phyloP scores from a whole-genome alignment of 2,113 vertebrate genomes.

The Stigmatopora argus region DNA sequence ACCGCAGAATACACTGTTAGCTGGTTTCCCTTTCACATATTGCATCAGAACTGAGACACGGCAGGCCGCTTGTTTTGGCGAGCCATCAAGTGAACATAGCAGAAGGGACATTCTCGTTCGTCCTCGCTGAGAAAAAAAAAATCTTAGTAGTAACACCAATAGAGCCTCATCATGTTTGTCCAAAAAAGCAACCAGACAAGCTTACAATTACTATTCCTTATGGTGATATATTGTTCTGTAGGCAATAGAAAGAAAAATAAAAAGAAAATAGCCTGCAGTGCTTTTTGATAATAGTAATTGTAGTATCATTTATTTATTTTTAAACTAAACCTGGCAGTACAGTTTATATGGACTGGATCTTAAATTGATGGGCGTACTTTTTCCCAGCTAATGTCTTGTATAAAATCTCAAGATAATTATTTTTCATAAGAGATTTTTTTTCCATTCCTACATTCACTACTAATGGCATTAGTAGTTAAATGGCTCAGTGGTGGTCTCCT shows the following conservation, averaged over 20 bases:
- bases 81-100: conserved; percentile 29
- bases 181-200: conserved; percentile 2
- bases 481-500: conserved; percentile 37
- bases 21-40: conserved; percentile 63
- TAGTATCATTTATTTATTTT: neutral
- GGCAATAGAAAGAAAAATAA: too few relatives aligned
- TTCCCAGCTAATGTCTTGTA: neutral
- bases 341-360: neutral
- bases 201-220: neutral
- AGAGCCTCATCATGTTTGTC: neutral
- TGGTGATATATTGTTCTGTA: neutral
- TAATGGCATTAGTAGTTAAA: conserved; percentile 32
- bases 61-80: conserved; percentile 64
- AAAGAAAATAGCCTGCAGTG: too few relatives aligned
- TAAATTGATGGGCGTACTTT: neutral
- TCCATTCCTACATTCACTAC: conserved; percentile 7
- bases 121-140: conserved; percentile 19
- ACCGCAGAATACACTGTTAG: conserved; percentile 46
- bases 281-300: too few relatives aligned
- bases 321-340: too few relatives aligned
- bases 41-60: conserved; percentile 42
- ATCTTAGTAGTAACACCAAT: neutral
- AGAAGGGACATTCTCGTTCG: conserved; percentile 32
- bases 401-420: conserved; percentile 15
- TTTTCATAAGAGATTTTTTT: conserved; percentile 29